Evolutionary conservation across 2,888 invertebrate species (phyloP).

Genomic region (Hydropsyche betteni): DNA sequence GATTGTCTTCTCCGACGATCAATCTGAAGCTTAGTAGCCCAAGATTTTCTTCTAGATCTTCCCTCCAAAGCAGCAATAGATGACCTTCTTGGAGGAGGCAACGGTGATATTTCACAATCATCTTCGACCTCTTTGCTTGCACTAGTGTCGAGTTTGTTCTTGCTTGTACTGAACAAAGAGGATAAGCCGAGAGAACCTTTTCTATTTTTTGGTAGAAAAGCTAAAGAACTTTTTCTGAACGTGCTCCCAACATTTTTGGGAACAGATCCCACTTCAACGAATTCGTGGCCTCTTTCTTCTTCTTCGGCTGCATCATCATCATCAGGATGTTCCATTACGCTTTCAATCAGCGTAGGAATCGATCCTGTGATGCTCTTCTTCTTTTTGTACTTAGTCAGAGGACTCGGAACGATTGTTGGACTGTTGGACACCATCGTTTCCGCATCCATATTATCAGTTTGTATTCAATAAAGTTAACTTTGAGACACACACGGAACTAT

Average conservation of each 20-base stretch:
- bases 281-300: constrained; percentile 32
- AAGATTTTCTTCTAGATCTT: constrained; percentile 71
- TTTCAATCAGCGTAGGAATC: constrained; percentile 50
- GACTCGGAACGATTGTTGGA: constrained; percentile 65
- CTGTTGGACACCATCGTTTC: constrained; percentile 60
- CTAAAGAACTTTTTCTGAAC: constrained; percentile 46
- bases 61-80: constrained; percentile 64
- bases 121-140: constrained; percentile 22
- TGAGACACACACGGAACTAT: too few relatives aligned
- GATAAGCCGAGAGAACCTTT: constrained; percentile 59
- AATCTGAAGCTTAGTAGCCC: constrained; percentile 67
- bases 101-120: constrained; percentile 60
- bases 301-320: constrained; percentile 44
- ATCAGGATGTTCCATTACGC: constrained; percentile 46
- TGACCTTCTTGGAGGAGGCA: constrained; percentile 60
- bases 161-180: constrained; percentile 58
- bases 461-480: too few relatives aligned
- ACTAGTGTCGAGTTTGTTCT: constrained; percentile 62
- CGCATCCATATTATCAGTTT: constrained; percentile 44
- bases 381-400: constrained; percentile 59
- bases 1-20: constrained; percentile 68
- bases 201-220: constrained; percentile 49
- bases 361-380: constrained; percentile 45
- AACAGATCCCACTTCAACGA: constrained; percentile 31
- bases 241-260: constrained; percentile 16